phyloP scores from a whole-genome alignment of 2,797 vertebrate species.

The Chaetophractus vellerosus region DNA sequence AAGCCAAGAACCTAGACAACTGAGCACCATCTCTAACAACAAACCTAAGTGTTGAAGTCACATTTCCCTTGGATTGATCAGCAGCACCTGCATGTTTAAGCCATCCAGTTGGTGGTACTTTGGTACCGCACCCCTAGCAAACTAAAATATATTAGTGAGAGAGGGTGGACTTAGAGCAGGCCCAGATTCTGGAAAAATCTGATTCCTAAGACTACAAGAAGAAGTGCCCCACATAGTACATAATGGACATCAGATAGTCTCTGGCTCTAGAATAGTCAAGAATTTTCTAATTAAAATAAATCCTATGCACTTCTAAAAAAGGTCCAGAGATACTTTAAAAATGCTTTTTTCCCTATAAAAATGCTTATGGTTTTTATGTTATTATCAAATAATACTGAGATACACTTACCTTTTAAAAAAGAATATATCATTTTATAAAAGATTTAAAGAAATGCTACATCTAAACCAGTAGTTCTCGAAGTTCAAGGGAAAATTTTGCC shows the following conservation, averaged over 20 bases:
- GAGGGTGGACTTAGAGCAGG: neutral
- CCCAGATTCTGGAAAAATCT: neutral
- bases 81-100: neutral
- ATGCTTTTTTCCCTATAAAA: neutral
- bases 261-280: neutral
- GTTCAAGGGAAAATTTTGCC: neutral
- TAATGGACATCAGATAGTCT: neutral
- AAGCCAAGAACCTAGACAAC: no score
- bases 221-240: neutral
- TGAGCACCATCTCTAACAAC: no score
- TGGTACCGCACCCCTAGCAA: no score
- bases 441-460: neutral
- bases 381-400: neutral
- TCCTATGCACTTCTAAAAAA: neutral
- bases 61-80: neutral
- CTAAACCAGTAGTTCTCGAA: neutral
- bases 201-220: neutral
- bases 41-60: neutral
- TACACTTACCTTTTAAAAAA: neutral
- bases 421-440: neutral
- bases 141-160: no score
- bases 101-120: no score
- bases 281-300: conserved; percentile 5
- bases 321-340: neutral
- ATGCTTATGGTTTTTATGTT: neutral